Base-by-base conservation (phyloP, 1,140 invertebrate genomes). In the Diorhabda elongata region DNA sequence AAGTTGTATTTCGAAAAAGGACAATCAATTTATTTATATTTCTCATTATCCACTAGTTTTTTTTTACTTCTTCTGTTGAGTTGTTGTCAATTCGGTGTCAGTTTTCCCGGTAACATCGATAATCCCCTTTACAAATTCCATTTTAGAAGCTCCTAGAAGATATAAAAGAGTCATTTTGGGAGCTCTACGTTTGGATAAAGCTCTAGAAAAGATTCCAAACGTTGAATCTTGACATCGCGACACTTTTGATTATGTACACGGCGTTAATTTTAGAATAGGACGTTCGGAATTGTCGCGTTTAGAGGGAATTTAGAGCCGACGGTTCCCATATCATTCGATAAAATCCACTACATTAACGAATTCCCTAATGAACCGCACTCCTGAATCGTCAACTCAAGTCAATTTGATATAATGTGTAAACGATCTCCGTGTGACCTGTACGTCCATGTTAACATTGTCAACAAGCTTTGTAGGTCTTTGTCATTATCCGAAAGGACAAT, bases 1-100 rank as follows among this genome's bases (percentile, higher is more conserved):
- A 83, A 84, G 86, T 69, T 56, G 52, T 56, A n/a, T 56, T 56
- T 56, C 6, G 26, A 56, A 56, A n/a, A 56, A 56, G n/a, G 52
- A 56, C n/a, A 56, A 7, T 6, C 52, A 7, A n/a, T 56, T n/a
- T 56, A 26, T 26, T 26, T 26, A 26, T n/a, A 56, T 56, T 6
- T 6, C 6, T 56, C 6, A n/a, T 56, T 6, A 56, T n/a, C 52
- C n/a, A 6, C n/a, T 56, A 2, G 52, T 6, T 7, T 7, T 7
- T 7, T 7, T 56, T 7, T 6, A 56, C 52, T 56, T 56, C n/a
- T 56, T n/a, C 52, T 7, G 6, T 56, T 6, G 52, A 56, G 6
- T 6, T 56, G 6, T 56, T 56, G n/a, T 56, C 6, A 7, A 56
- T 6, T n/a, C n/a, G 52, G n/a, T 56, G 6, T 56, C 52, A 56